phyloP scores from a whole-genome alignment of 1,140 invertebrate genomes.

The Panonychus citri region DNA sequence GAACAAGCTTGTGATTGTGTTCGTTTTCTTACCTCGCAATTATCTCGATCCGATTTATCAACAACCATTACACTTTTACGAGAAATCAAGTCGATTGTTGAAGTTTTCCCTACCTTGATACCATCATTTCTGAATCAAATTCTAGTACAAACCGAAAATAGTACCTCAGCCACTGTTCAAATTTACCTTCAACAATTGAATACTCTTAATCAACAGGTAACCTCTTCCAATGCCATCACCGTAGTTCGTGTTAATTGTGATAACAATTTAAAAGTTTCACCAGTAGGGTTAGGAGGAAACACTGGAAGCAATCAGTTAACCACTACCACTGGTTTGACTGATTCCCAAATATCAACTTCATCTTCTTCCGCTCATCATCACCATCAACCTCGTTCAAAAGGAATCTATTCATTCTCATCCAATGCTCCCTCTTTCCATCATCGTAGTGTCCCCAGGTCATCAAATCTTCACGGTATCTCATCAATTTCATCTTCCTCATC shows the following conservation, averaged over 20 bases:
- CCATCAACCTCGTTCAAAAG: neutral
- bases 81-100: slow-evolving; percentile 48
- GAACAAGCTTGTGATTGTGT: slow-evolving; percentile 48
- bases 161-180: slow-evolving; percentile 21
- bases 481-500: neutral
- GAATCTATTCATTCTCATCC: neutral
- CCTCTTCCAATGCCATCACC: neutral
- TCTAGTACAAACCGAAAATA: slow-evolving; percentile 33
- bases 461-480: neutral
- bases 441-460: too few species aligned
- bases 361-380: too few species aligned
- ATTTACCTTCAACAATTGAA: slow-evolving; percentile 26
- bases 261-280: neutral
- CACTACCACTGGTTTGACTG: neutral
- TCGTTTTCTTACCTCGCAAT: slow-evolving; percentile 47
- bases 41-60: slow-evolving; percentile 40
- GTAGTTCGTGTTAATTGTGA: slow-evolving; percentile 3
- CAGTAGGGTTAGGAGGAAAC: neutral
- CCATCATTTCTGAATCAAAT: slow-evolving; percentile 47
- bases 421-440: neutral
- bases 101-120: slow-evolving; percentile 42
- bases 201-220: slow-evolving; percentile 3
- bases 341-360: neutral
- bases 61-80: slow-evolving; percentile 42
- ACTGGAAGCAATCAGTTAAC: neutral